Evolutionary conservation across 2,888 invertebrate species (phyloP).

Genomic region (Iphiclides podalirius): DNA sequence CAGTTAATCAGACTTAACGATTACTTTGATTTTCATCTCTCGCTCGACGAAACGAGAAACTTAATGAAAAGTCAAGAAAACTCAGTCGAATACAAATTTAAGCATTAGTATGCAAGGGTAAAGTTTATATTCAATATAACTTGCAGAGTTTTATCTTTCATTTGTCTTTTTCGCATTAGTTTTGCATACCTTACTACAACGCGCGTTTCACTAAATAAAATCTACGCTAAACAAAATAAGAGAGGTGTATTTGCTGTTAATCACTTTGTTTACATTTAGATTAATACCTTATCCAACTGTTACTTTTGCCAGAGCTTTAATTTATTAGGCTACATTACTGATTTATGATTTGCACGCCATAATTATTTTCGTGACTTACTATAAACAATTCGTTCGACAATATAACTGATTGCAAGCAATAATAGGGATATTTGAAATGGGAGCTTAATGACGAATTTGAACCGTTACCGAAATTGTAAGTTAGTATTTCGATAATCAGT

Average conservation of each 20-base stretch:
- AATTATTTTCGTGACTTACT: conserved; percentile 16
- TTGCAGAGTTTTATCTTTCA: conserved; percentile 69
- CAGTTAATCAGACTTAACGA: conserved; percentile 68
- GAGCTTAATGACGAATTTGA: conserved; percentile 8
- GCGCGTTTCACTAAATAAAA: no score
- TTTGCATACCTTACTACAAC: conserved; percentile 56
- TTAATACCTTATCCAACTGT: neutral
- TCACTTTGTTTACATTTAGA: neutral
- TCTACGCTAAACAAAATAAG: no score
- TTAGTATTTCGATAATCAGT: conserved; percentile 14
- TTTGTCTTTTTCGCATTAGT: conserved; percentile 65
- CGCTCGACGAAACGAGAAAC: conserved; percentile 63
- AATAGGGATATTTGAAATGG: conserved; percentile 2
- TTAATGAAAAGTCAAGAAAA: conserved; percentile 77
- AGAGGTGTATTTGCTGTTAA: conserved; percentile 3
- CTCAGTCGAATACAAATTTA: conserved; percentile 75
- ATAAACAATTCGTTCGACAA: conserved; percentile 6
- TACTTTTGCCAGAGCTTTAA: conserved; percentile 5
- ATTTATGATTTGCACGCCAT: conserved; percentile 1
- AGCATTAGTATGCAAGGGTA: conserved; percentile 76
- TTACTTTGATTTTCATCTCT: conserved; percentile 73
- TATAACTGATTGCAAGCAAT: conserved; percentile 16
- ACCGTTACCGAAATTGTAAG: conserved; percentile 15
- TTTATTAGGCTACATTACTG: conserved; percentile 8
- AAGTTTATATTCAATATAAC: conserved; percentile 77